Conservation (phyloP, 1,140 invertebrate species). For the Macrosteles quadrilineatus region DNA sequence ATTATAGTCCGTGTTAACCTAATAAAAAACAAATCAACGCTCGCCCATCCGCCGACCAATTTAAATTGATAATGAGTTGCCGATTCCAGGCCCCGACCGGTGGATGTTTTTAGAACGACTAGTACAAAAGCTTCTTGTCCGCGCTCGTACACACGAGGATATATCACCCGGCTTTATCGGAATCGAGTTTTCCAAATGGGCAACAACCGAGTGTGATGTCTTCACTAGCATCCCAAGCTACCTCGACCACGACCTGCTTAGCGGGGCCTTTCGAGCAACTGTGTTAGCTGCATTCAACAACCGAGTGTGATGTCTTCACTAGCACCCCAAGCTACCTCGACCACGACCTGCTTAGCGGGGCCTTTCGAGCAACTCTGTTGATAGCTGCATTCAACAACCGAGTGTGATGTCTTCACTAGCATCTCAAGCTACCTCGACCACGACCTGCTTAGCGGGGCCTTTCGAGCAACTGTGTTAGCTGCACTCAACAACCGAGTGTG, state of each 20-base stretch:
- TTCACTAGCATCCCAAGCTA: slow-evolving; percentile 20
- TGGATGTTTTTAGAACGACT: neutral
- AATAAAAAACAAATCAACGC: slow-evolving; percentile 2
- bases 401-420: too few relatives aligned
- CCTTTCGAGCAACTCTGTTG: too few relatives aligned
- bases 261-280: neutral
- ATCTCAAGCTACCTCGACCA: too few relatives aligned
- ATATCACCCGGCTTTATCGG: slow-evolving; percentile 27
- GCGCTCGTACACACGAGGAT: slow-evolving; percentile 4
- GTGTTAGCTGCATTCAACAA: slow-evolving; percentile 22
- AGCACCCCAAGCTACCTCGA: too few relatives aligned
- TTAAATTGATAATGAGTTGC: slow-evolving; percentile 13
- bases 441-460: too few relatives aligned
- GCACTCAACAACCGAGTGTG: too few relatives aligned
- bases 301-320: neutral
- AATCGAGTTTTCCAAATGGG: slow-evolving; percentile 30
- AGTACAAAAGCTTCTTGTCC: slow-evolving; percentile 5
- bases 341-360: too few relatives aligned
- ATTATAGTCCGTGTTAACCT: slow-evolving; percentile 3
- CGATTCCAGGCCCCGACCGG: neutral
- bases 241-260: neutral
- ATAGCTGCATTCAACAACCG: too few relatives aligned
- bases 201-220: slow-evolving; percentile 31
- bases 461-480: too few relatives aligned
- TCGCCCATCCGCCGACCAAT: neutral